phyloP scores from a whole-genome alignment of 1,140 invertebrate species.

The Colletes gigas region DNA sequence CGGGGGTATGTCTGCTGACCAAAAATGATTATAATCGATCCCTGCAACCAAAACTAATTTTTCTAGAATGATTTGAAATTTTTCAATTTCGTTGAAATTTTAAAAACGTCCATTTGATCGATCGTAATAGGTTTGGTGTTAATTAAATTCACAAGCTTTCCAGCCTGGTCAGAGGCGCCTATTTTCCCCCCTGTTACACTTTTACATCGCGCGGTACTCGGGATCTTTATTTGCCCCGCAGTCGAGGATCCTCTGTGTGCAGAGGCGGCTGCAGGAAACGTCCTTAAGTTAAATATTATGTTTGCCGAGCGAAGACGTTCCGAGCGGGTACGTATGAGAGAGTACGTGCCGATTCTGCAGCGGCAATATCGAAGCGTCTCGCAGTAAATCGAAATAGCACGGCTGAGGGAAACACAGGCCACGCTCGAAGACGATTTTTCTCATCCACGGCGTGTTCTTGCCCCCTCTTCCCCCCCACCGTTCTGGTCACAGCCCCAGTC shows the following conservation, averaged over 20 bases:
- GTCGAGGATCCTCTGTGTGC: background rate
- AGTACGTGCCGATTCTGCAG: constrained; percentile 50
- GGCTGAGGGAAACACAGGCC: background rate
- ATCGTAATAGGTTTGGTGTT: no score
- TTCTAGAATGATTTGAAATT: no score
- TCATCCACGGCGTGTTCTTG: background rate
- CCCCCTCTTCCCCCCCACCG: background rate
- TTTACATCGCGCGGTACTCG: background rate
- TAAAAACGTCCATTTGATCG: no score
- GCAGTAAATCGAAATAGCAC: constrained; percentile 50
- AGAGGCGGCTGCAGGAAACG: constrained; percentile 30
- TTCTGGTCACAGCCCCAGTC: background rate
- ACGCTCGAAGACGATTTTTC: constrained; percentile 47
- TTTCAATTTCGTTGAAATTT: no score
- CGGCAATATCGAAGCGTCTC: constrained; percentile 52
- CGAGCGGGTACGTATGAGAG: constrained; percentile 13
- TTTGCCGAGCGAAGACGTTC: constrained; percentile 55
- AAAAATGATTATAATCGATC: no score
- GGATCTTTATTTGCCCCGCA: constrained; percentile 4
- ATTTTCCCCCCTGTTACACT: background rate
- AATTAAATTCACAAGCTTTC: background rate
- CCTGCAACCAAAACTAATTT: no score
- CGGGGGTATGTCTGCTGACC: no score
- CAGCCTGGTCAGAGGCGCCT: background rate
- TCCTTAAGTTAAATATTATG: constrained; percentile 64